phyloP scores from a whole-genome alignment of 2,113 vertebrate genomes.

The Bubo scandiacus region DNA sequence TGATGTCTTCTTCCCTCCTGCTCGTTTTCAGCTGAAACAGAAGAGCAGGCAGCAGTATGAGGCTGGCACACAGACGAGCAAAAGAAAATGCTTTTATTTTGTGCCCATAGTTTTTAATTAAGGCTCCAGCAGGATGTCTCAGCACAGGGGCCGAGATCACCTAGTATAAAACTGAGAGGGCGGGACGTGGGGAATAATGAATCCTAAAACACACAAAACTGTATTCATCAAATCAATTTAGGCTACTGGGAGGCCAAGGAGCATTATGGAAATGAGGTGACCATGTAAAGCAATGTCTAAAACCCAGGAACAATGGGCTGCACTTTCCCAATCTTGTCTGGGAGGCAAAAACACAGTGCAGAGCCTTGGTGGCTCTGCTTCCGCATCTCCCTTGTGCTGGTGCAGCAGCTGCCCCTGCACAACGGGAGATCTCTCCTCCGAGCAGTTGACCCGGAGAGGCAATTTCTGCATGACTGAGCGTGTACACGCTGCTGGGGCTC shows the following conservation, averaged over 20 bases:
- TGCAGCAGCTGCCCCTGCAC: background rate
- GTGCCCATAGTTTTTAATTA: conserved; percentile 21
- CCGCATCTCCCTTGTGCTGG: background rate
- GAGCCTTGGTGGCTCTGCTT: background rate
- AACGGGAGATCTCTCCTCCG: background rate
- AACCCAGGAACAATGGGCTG: background rate
- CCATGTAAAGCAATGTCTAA: background rate
- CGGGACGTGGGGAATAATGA: background rate
- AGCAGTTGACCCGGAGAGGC: background rate
- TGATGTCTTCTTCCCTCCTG: background rate
- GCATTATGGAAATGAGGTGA: conserved; percentile 10
- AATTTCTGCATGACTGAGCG: background rate
- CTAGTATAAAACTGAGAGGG: background rate
- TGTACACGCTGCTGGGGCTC: background rate
- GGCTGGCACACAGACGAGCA: background rate
- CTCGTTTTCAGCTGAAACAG: background rate
- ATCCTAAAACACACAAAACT: background rate
- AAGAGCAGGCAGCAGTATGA: background rate
- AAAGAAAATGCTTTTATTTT: conserved; percentile 12
- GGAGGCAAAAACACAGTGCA: accelerated
- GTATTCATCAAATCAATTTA: conserved; percentile 14
- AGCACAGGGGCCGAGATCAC: background rate
- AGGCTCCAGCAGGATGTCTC: background rate
- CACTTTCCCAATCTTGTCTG: background rate
- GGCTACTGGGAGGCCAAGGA: background rate